A percentile compares a stretch with the other conserved stretches of the same genome.
phyloP scores from a whole-genome alignment of 2,888 invertebrate species.

The Drosophila multiciliata region DNA sequence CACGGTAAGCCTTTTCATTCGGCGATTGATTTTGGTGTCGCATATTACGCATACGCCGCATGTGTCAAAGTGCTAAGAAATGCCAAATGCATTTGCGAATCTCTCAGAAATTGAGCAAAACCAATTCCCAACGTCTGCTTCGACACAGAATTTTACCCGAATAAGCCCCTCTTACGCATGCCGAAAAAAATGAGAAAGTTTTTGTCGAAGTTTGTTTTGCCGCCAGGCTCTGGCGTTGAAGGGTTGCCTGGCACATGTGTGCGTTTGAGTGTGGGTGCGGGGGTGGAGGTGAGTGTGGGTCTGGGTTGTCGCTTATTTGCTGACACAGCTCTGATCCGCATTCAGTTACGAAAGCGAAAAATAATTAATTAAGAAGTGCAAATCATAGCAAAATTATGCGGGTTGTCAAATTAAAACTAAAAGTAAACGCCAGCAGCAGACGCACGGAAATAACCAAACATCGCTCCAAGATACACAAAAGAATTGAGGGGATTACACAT shows the following conservation, averaged over 20 bases:
- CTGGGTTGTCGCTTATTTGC: conserved; percentile 46
- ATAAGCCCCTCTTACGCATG: neutral
- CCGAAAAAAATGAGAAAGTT: conserved; percentile 37
- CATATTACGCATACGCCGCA: conserved; percentile 54
- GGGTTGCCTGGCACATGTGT: conserved; percentile 29
- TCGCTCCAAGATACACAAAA: conserved; percentile 48
- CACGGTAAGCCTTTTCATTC: conserved; percentile 67
- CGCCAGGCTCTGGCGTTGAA: conserved; percentile 23
- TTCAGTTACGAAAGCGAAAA: conserved; percentile 65
- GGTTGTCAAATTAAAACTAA: conserved; percentile 69
- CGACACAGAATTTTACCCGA: conserved; percentile 6
- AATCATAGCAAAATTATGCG: conserved; percentile 79
- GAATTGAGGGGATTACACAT: conserved; percentile 8
- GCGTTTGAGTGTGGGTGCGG: neutral
- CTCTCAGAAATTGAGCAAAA: conserved; percentile 14
- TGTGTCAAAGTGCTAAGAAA: conserved; percentile 45
- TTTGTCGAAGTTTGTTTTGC: conserved; percentile 51
- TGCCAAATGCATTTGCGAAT: conserved; percentile 46
- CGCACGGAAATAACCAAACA: conserved; percentile 54
- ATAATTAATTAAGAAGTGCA: conserved; percentile 80
- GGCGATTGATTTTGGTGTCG: conserved; percentile 58
- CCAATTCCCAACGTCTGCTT: conserved; percentile 13
- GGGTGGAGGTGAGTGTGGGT: conserved; percentile 9
- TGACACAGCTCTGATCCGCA: conserved; percentile 68
- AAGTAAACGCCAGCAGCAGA: conserved; percentile 66